Conservation (phyloP, 2,113 vertebrate species). For the Crocuta crocuta region DNA sequence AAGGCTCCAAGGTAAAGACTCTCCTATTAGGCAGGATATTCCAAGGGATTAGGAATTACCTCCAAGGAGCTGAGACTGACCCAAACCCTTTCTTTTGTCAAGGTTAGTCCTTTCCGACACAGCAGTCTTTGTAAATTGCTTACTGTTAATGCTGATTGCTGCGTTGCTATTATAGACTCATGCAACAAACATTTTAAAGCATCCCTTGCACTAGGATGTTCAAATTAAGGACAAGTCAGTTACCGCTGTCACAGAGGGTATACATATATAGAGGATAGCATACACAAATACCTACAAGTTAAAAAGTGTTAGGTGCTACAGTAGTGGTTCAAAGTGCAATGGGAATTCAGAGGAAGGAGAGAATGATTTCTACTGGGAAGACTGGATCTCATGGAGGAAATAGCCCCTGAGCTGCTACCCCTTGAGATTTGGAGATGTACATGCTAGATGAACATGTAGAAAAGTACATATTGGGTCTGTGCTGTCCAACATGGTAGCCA, state of each 20-base stretch:
- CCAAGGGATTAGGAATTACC: background rate
- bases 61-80: background rate
- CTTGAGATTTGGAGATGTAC: background rate
- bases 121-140: background rate
- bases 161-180: background rate
- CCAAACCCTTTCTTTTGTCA: background rate
- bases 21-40: background rate
- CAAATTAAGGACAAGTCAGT: background rate
- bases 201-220: background rate
- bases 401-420: background rate
- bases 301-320: background rate
- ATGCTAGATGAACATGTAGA: background rate
- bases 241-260: background rate
- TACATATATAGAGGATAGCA: background rate
- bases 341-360: background rate
- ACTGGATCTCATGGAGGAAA: background rate
- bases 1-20: background rate
- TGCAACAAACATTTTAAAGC: background rate
- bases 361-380: background rate
- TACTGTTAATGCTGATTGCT: background rate
- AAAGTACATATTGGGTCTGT: background rate
- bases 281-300: background rate
- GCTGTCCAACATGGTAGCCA: background rate
- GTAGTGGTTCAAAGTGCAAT: background rate
- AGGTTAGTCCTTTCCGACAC: background rate